Base-by-base conservation (phyloP, 2,888 invertebrate species). In the Amphimallon solstitiale region DNA sequence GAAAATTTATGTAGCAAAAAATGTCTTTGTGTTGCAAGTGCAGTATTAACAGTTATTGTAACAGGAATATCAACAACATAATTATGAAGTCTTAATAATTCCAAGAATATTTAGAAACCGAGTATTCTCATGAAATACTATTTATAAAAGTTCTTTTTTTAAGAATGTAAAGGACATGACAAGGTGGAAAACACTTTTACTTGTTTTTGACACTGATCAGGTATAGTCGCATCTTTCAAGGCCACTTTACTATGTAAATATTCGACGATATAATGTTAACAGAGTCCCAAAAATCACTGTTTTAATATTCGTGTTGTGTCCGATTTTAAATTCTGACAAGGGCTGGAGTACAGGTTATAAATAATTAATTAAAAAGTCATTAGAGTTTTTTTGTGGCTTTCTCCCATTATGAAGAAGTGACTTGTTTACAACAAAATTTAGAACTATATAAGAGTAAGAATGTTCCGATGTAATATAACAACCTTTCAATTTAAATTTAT, bases 131-230 rank as follows among this genome's bases (percentile, higher is more conserved):
- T 3, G 43, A 14, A 43, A 43, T 43, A 7, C 15, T 14, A 15
- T 17, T 17, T 17, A 15, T 17, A 45, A 45, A 4, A n/a, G 45
- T 45, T 37, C n/a, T 37, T 49, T 37, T 14, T 38, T 51, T 34
- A 46, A 37, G 29, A 66, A 61, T 21, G 43, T 61, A 61, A 43
- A 66, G 61, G 66, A 66, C 66, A 61, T 43, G n/a, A 19, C 66
- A 66, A 66, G 66, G 66, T 66, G 61, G 66, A 37, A 52, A 61
- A 37, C 34, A 66, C 66, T 52, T 61, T 66, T 66, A 66, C 66
- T 65, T 63, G 60, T 60, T 63, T 63, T 60, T 51, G 65, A 60
- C 59, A 38, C 23, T 63, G 45, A 40, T n/a, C 38, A 15, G 45
- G 46, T 51, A 56, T 29, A 29, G 23, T 46, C 14, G 56, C 40